A percentile compares a stretch with the other conserved stretches of the same genome.
phyloP scores from a whole-genome alignment of 64 coral and sea anemone genomes.

The Acropora yongei region DNA sequence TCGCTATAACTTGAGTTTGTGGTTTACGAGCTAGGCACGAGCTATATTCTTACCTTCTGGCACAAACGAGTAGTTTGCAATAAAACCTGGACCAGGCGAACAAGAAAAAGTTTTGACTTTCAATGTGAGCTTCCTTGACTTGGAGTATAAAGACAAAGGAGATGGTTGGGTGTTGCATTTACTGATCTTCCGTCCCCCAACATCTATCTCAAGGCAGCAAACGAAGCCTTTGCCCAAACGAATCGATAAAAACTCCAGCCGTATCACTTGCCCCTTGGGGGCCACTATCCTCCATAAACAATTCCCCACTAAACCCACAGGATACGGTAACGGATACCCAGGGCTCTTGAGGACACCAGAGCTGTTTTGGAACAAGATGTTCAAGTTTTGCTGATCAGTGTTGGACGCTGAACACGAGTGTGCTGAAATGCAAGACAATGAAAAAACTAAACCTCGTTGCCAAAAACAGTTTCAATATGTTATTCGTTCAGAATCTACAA shows the following conservation, averaged over 20 bases:
- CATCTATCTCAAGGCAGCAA: not conserved
- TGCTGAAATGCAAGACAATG: not conserved
- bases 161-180: not conserved
- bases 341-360: slow-evolving; percentile 24
- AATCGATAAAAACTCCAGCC: slow-evolving; percentile 8
- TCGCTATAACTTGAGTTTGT: too few relatives aligned
- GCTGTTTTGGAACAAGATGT: not conserved
- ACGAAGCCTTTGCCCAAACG: not conserved
- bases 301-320: not conserved
- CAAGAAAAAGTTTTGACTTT: too few relatives aligned
- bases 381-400: not conserved
- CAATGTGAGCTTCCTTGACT: not conserved
- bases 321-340: slow-evolving; percentile 14
- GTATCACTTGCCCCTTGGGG: not conserved
- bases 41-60: not conserved
- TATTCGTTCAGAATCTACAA: too few relatives aligned
- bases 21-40: too few relatives aligned
- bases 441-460: not conserved
- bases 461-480: too few relatives aligned
- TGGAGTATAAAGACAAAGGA: not conserved
- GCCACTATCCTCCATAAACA: slow-evolving; percentile 29
- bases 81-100: slow-evolving; percentile 5
- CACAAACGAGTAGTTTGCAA: slow-evolving; percentile 14
- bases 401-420: slow-evolving; percentile 8
- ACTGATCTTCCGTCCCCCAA: not conserved